phyloP scores from a whole-genome alignment of 1,140 invertebrate genomes.

The Mamestra configurata region DNA sequence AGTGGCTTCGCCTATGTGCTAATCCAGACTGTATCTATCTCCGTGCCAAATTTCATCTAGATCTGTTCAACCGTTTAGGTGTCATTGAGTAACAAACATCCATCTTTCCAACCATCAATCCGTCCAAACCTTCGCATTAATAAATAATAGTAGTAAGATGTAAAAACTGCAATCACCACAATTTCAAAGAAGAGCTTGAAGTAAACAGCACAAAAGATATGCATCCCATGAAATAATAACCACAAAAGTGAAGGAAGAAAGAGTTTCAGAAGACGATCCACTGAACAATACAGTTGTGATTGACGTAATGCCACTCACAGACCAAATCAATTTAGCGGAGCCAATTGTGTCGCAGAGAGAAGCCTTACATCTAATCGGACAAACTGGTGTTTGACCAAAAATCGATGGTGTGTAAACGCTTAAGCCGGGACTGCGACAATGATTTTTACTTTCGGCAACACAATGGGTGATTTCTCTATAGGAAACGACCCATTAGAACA shows the following conservation, averaged over 20 bases:
- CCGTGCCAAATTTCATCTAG: too few relatives aligned
- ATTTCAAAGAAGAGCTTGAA: too few relatives aligned
- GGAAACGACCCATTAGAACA: neutral
- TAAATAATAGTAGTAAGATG: neutral
- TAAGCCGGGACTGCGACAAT: neutral
- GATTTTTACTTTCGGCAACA: neutral
- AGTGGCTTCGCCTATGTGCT: too few relatives aligned
- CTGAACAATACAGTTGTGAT: too few relatives aligned
- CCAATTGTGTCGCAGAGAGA: neutral
- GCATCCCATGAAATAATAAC: neutral
- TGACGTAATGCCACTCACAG: neutral
- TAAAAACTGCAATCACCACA: too few relatives aligned
- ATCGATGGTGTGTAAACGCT: neutral
- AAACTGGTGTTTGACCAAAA: neutral
- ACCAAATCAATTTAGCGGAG: slow-evolving; percentile 2
- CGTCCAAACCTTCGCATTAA: too few relatives aligned
- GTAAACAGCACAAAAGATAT: neutral
- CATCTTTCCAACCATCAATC: too few relatives aligned
- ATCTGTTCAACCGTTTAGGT: too few relatives aligned
- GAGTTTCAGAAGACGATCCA: neutral
- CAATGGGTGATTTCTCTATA: neutral
- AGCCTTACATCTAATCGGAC: neutral
- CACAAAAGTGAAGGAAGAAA: neutral
- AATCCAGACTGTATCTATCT: too few relatives aligned
- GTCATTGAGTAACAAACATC: too few relatives aligned